Conservation (phyloP, 2,113 vertebrate species). For the Thymallus thymallus region DNA sequence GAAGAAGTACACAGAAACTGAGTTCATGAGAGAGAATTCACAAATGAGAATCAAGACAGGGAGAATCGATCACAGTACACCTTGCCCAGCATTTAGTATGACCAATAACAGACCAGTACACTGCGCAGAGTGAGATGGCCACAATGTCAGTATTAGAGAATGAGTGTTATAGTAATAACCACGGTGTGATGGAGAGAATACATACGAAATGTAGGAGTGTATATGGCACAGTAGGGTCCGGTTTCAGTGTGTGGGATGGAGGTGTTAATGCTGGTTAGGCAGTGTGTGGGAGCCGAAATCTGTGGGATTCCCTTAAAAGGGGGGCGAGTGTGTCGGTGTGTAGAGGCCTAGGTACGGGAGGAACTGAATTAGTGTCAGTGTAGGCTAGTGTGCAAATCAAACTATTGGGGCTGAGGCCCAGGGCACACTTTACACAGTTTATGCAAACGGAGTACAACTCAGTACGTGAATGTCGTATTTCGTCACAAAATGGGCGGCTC, state of each 20-base stretch:
- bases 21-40: constrained; percentile 38
- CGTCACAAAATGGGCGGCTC: too few species aligned
- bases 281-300: too few species aligned
- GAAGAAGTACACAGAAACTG: constrained; percentile 41
- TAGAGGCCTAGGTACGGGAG: background rate
- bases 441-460: too few species aligned
- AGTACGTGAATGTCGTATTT: too few species aligned
- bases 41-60: constrained; percentile 33
- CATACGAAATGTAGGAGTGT: too few species aligned
- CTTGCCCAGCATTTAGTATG: background rate
- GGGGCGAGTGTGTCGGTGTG: too few species aligned
- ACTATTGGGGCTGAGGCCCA: background rate
- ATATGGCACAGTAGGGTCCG: too few species aligned
- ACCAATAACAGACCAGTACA: background rate
- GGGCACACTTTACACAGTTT: background rate
- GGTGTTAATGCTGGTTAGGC: too few species aligned
- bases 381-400: background rate
- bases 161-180: background rate
- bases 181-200: too few species aligned
- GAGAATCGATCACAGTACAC: background rate
- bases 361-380: background rate
- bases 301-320: too few species aligned
- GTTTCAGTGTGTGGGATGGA: too few species aligned
- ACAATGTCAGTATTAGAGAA: background rate
- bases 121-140: background rate